A percentile compares a stretch with the other conserved stretches of the same genome.
phyloP scores from a whole-genome alignment of 2,113 vertebrate genomes.

The Ciconia maguari region DNA sequence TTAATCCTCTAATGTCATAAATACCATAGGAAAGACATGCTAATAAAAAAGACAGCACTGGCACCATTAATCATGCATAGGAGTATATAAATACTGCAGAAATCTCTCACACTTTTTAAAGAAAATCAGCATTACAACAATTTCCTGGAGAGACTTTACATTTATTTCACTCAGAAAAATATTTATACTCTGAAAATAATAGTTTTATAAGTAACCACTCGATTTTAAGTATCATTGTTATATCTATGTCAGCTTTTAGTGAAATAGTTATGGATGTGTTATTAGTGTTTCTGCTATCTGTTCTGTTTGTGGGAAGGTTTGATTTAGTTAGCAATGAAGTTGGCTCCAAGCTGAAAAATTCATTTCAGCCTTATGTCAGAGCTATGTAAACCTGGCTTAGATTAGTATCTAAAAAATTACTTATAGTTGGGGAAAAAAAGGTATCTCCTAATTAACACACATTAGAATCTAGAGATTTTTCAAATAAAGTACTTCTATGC shows the following conservation, averaged over 20 bases:
- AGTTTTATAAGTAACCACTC: not conserved
- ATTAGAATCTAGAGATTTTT: not conserved
- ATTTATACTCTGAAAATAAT: not conserved
- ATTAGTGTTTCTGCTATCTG: not conserved
- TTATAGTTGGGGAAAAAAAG: not conserved
- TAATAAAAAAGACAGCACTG: slow-evolving; percentile 13
- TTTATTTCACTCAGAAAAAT: not conserved
- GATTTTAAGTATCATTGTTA: not conserved
- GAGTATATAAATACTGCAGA: not conserved
- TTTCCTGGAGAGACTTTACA: not conserved
- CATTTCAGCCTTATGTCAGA: not conserved
- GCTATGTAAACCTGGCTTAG: not conserved
- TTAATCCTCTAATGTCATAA: not conserved
- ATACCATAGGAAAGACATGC: not conserved
- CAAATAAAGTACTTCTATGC: not conserved
- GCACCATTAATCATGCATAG: not conserved
- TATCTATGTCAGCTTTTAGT: not conserved
- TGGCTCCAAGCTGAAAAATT: not conserved
- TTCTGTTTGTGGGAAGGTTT: not conserved
- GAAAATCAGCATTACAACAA: not conserved
- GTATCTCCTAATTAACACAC: not conserved
- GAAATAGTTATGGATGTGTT: not conserved
- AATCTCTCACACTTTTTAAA: not conserved
- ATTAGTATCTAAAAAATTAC: not conserved
- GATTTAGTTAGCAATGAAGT: not conserved